phyloP scores from a whole-genome alignment of 1,140 invertebrate genomes.

The Temnothorax nylanderi region DNA sequence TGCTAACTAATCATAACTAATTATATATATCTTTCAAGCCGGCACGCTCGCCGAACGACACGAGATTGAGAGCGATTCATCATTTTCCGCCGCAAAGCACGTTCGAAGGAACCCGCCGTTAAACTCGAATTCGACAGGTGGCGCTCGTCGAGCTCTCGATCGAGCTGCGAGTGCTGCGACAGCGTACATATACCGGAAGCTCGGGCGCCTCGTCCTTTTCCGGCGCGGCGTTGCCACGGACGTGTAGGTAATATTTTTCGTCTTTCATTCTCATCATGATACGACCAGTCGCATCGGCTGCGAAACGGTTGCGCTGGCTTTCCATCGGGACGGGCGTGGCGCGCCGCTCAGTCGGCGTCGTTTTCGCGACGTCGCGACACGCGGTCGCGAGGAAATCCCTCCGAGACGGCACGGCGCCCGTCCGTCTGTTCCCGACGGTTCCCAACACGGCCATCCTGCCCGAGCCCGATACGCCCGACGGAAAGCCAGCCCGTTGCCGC shows the following conservation, averaged over 20 bases:
- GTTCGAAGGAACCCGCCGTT: background rate
- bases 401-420: background rate
- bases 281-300: constrained; percentile 67
- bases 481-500: constrained; percentile 39
- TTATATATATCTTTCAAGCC: background rate
- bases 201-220: constrained; percentile 76
- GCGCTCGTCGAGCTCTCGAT: constrained; percentile 49
- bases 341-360: background rate
- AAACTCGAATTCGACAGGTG: constrained; percentile 36
- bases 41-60: background rate
- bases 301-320: constrained; percentile 66
- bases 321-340: constrained; percentile 69
- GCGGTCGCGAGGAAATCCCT: background rate
- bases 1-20: background rate
- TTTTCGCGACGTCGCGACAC: constrained; percentile 2
- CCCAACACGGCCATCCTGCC: no score
- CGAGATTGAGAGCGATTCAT: background rate
- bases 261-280: constrained; percentile 74
- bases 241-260: constrained; percentile 77
- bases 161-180: background rate
- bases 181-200: constrained; percentile 42
- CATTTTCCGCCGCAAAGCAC: no score
- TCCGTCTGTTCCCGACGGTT: background rate
- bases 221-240: constrained; percentile 74
- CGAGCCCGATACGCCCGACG: constrained; percentile 33